Evolutionary conservation across 2,888 invertebrate genomes (phyloP).

Genomic region (Empis livida): DNA sequence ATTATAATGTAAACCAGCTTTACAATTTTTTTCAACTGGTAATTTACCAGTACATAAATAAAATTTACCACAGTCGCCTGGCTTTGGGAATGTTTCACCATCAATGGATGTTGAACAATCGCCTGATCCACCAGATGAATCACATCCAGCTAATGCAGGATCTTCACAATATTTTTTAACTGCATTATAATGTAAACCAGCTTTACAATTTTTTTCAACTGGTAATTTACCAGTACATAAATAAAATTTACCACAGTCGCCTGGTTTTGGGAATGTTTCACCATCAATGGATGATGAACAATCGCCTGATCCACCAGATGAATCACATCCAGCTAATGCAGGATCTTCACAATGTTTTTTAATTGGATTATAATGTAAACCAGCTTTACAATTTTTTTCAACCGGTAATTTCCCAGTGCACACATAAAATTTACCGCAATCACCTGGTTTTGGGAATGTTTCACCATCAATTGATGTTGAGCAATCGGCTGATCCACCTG

Average conservation of each 20-base stretch:
- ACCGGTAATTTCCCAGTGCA: neutral
- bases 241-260: neutral
- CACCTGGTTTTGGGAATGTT: neutral
- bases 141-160: neutral
- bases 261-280: neutral
- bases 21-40: conserved; percentile 40
- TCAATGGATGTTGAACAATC: neutral
- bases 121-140: neutral
- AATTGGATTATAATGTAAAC: neutral
- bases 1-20: conserved; percentile 36
- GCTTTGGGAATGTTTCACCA: conserved; percentile 15
- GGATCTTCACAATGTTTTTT: neutral
- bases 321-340: neutral
- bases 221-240: neutral
- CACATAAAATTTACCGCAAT: neutral
- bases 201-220: neutral
- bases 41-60: conserved; percentile 20
- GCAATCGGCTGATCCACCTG: neutral
- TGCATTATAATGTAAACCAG: neutral
- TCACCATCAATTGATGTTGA: neutral
- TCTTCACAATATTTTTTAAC: neutral
- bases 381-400: neutral
- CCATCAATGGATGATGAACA: neutral
- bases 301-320: neutral
- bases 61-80: conserved; percentile 21